Evolutionary conservation across 2,113 vertebrate genomes (phyloP).

Genomic region (Leptosomus discolor): DNA sequence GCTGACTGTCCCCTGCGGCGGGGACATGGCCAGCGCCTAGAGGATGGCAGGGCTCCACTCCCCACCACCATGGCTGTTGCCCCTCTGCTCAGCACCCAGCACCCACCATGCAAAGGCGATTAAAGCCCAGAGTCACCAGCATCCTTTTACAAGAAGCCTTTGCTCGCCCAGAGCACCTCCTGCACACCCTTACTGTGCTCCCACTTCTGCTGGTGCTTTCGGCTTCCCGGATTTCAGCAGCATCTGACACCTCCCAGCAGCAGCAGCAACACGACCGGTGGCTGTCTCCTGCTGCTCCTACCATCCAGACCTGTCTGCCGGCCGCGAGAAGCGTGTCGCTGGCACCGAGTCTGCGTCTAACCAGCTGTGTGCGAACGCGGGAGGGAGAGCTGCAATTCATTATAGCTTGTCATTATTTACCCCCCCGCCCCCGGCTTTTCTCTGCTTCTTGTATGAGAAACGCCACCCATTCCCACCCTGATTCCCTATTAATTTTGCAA

Average conservation of each 20-base stretch:
- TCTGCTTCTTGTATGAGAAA: neutral
- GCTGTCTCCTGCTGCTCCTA: neutral
- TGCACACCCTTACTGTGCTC: neutral
- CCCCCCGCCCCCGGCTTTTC: accelerated
- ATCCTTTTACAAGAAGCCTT: neutral
- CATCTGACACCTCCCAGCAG: neutral
- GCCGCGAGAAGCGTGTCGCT: accelerated
- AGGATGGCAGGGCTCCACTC: neutral
- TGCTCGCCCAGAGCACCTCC: neutral
- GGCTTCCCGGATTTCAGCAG: accelerated
- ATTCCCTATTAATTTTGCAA: neutral
- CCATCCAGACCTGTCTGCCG: neutral
- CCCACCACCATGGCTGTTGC: neutral
- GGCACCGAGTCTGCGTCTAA: accelerated
- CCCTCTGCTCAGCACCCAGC: neutral
- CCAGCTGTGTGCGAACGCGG: accelerated
- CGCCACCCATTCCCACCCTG: accelerated
- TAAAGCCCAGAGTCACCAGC: neutral
- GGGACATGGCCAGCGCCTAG: accelerated
- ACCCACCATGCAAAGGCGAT: neutral
- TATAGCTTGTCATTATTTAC: neutral
- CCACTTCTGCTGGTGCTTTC: neutral
- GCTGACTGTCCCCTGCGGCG: neutral
- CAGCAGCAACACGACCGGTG: neutral
- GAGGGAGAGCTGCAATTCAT: neutral